Evolutionary conservation across 2,888 invertebrate species (phyloP).

Genomic region (Brachypalpus laphriformis): DNA sequence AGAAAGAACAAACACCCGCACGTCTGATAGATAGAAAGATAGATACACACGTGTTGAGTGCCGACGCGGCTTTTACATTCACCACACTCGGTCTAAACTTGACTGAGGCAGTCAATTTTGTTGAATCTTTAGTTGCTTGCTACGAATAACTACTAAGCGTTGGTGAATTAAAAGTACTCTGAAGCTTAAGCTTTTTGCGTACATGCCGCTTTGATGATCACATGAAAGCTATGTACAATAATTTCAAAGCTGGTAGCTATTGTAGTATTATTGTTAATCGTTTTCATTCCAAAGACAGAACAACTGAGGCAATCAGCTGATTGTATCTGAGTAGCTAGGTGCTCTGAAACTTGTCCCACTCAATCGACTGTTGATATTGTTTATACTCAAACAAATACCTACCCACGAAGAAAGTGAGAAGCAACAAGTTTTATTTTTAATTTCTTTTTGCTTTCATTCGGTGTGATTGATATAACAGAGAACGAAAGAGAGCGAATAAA

Average conservation of each 20-base stretch:
- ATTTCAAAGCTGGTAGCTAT: background rate
- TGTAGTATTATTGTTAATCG: background rate
- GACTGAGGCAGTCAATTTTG: constrained; percentile 39
- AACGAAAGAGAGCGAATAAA: background rate
- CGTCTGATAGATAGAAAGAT: background rate
- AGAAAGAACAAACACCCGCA: constrained; percentile 31
- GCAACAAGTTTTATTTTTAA: constrained; percentile 10
- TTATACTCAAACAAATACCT: constrained; percentile 3
- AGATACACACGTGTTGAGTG: constrained; percentile 32
- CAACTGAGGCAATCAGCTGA: constrained; percentile 21
- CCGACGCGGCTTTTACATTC: constrained; percentile 24
- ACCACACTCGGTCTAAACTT: constrained; percentile 51
- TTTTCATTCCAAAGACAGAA: background rate
- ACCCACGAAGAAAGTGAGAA: constrained; percentile 9
- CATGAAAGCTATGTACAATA: constrained; percentile 34
- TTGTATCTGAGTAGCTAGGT: background rate
- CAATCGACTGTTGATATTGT: background rate
- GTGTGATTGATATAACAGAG: constrained; percentile 3
- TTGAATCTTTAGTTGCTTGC: constrained; percentile 6
- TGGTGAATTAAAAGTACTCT: constrained; percentile 18
- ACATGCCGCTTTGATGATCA: constrained; percentile 35
- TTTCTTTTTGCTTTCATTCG: background rate
- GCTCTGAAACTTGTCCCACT: background rate
- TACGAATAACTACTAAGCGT: constrained; percentile 22
- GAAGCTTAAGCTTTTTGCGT: constrained; percentile 22